phyloP scores from a whole-genome alignment of 2,113 vertebrate genomes.

The Actenoides lindsayi region DNA sequence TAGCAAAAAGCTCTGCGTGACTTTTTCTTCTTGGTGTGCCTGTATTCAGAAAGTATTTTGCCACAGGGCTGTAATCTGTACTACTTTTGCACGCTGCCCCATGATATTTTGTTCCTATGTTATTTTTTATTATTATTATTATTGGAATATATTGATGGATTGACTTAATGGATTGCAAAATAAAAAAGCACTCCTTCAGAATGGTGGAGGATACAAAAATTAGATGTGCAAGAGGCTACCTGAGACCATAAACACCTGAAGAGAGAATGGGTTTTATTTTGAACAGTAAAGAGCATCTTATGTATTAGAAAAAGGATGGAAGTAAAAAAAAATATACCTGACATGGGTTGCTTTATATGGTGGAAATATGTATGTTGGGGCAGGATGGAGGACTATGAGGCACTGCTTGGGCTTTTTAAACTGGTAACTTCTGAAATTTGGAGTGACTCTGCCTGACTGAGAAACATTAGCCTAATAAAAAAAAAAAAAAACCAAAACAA shows the following conservation, averaged over 20 bases:
- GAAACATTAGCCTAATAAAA: neutral
- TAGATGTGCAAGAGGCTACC: neutral
- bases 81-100: neutral
- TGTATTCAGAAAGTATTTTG: neutral
- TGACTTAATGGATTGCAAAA: neutral
- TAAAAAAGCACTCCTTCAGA: neutral
- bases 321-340: neutral
- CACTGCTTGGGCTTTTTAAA: neutral
- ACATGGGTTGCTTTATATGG: neutral
- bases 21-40: neutral
- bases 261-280: neutral
- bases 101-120: neutral
- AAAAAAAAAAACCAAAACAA: neutral
- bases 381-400: neutral
- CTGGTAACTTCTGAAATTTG: neutral
- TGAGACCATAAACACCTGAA: neutral
- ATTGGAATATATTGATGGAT: neutral
- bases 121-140: neutral
- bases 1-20: neutral
- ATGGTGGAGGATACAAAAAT: neutral
- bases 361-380: neutral
- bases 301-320: neutral
- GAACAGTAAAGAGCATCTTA: neutral
- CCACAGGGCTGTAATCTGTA: neutral
- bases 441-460: neutral